Conservation (phyloP, 2,797 vertebrate genomes). For the Rhinoraja longicauda region DNA sequence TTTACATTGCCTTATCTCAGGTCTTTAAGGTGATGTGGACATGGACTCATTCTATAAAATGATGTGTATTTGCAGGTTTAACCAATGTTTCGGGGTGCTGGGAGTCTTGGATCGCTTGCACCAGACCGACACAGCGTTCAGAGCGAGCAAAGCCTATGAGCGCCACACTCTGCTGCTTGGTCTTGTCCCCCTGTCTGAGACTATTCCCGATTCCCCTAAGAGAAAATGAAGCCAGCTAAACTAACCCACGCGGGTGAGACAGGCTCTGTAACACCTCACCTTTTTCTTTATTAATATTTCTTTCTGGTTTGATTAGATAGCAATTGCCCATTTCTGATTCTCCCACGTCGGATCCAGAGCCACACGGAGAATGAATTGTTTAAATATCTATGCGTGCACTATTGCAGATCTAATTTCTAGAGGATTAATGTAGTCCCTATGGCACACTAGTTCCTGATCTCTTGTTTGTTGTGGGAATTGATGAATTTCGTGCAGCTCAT, state of each 20-base stretch:
- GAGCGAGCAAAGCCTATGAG: slow-evolving; percentile 71
- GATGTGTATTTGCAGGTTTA: slow-evolving; percentile 65
- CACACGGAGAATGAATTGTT: no score
- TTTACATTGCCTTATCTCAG: not conserved
- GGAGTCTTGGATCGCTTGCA: slow-evolving; percentile 85
- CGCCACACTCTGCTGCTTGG: slow-evolving; percentile 71
- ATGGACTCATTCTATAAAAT: not conserved
- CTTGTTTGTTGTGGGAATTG: not conserved
- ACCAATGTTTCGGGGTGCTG: slow-evolving; percentile 81
- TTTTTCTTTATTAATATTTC: not conserved
- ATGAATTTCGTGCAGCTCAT: not conserved
- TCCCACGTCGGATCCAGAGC: no score
- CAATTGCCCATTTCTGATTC: no score
- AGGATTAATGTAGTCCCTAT: not conserved
- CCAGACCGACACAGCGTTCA: slow-evolving; percentile 73
- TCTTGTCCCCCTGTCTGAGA: slow-evolving; percentile 72
- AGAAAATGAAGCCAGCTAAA: slow-evolving; percentile 46
- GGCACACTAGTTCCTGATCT: not conserved
- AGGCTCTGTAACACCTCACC: not conserved
- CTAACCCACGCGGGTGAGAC: not conserved
- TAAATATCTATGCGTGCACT: not conserved
- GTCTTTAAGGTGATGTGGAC: not conserved
- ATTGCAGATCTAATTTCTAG: not conserved
- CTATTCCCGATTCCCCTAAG: slow-evolving; percentile 70
- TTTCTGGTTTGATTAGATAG: not conserved